A percentile compares a stretch with the other conserved stretches of the same genome.
Conservation (phyloP, 2,888 invertebrate genomes). For the Hipparchia semele region DNA sequence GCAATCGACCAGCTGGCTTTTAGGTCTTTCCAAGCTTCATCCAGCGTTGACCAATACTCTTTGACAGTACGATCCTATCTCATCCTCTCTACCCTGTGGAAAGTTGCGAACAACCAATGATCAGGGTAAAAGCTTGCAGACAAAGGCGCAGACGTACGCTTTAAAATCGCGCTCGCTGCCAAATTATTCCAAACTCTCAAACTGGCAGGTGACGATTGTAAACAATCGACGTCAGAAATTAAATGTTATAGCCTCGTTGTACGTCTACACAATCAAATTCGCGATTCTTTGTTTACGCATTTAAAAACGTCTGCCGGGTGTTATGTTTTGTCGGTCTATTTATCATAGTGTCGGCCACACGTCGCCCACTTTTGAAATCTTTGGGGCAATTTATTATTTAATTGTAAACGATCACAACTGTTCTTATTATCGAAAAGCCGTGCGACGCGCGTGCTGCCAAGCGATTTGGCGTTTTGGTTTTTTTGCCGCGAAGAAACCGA, state of each 20-base stretch:
- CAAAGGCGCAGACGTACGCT: background rate
- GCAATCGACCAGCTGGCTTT: too few relatives aligned
- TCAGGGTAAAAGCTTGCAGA: background rate
- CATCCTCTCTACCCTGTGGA: too few relatives aligned
- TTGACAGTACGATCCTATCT: too few relatives aligned
- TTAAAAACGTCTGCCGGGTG: slow-evolving; percentile 14
- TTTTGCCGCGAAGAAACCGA: too few relatives aligned
- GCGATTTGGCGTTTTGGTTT: too few relatives aligned
- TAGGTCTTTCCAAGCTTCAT: too few relatives aligned
- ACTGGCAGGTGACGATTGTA: background rate
- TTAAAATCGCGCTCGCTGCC: background rate
- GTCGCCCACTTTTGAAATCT: slow-evolving; percentile 9
- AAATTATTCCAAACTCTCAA: slow-evolving; percentile 1
- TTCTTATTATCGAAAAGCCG: background rate
- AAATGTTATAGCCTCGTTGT: background rate
- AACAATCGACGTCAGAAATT: background rate
- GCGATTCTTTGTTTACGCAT: slow-evolving; percentile 10
- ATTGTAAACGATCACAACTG: slow-evolving; percentile 11
- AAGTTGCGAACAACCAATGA: too few relatives aligned
- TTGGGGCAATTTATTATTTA: slow-evolving; percentile 3
- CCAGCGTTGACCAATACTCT: too few relatives aligned
- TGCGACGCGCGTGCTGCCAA: too few relatives aligned
- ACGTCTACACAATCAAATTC: slow-evolving; percentile 1
- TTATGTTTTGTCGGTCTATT: slow-evolving; percentile 13
- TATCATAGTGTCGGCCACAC: slow-evolving; percentile 5